These are phyloP conservation scores for Neoniphon sammara DNA, from an alignment of 2,797 vertebrate species.

Conservation along the genomic window DNA sequence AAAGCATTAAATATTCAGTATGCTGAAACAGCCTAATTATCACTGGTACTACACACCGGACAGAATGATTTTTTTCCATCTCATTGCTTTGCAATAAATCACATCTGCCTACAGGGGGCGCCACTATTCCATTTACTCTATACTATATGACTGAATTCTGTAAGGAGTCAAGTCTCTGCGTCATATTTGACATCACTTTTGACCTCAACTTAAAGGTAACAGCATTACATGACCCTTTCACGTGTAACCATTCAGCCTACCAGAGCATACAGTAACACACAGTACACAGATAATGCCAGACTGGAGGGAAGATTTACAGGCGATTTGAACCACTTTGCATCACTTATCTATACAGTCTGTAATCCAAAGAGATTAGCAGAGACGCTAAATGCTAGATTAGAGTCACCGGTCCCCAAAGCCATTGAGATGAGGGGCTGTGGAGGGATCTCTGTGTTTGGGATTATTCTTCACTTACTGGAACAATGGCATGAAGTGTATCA, in stretches of 20 bases:
- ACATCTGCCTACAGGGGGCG: not conserved
- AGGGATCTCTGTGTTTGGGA: conserved; percentile 44
- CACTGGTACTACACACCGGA: too few species aligned
- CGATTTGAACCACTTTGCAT: conserved; percentile 70
- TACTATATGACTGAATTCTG: conserved; percentile 3
- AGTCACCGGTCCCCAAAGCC: conserved; percentile 46
- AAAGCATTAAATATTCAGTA: too few species aligned
- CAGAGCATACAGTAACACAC: conserved; percentile 9
- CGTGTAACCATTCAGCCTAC: conserved; percentile 31
- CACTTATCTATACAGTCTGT: conserved; percentile 65
- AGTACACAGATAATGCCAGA: conserved; percentile 26
- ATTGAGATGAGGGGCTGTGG: conserved; percentile 39
- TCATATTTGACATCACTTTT: conserved; percentile 38
- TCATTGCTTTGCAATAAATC: not conserved
- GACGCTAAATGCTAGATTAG: conserved; percentile 75
- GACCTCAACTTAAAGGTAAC: conserved; percentile 46
- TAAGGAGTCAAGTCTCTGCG: conserved; percentile 19
- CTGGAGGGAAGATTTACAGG: conserved; percentile 51
- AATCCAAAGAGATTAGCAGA: conserved; percentile 74
- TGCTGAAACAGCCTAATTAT: too few species aligned
- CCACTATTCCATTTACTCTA: not conserved
- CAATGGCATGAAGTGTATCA: conserved; percentile 46
- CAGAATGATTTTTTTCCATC: too few species aligned
- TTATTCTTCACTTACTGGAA: conserved; percentile 53
- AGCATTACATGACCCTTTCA: conserved; percentile 51